Evolutionary conservation across 2,888 invertebrate genomes (phyloP).

Genomic region (Carcina quercana): DNA sequence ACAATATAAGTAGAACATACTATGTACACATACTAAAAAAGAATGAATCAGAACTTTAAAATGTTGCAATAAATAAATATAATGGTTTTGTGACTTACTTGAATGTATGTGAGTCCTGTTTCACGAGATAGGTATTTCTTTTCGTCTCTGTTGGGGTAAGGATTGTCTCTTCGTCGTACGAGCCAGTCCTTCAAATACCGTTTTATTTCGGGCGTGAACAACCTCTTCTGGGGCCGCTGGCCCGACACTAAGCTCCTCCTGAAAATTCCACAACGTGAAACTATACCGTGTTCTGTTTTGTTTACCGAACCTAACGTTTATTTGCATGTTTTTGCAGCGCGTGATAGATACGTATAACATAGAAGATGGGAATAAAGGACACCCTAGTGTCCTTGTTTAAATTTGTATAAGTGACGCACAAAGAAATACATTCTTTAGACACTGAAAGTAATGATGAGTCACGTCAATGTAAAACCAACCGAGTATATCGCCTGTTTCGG

Average conservation of each 20-base stretch:
- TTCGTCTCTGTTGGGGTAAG: slow-evolving; percentile 85
- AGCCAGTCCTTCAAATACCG: slow-evolving; percentile 85
- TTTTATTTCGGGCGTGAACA: slow-evolving; percentile 88
- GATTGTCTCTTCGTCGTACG: slow-evolving; percentile 82
- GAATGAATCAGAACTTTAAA: slow-evolving; percentile 3
- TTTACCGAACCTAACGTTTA: too few species aligned
- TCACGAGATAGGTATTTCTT: slow-evolving; percentile 82
- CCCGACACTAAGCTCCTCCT: slow-evolving; percentile 75
- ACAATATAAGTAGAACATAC: slow-evolving; percentile 26
- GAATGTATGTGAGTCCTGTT: slow-evolving; percentile 85
- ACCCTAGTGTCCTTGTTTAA: slow-evolving; percentile 19
- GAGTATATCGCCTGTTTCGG: slow-evolving; percentile 81
- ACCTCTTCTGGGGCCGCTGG: slow-evolving; percentile 79
- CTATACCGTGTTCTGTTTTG: not conserved
- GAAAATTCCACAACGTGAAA: slow-evolving; percentile 24
- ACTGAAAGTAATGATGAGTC: slow-evolving; percentile 62
- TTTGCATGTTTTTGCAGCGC: slow-evolving; percentile 8
- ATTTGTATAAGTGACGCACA: slow-evolving; percentile 52
- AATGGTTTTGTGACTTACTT: slow-evolving; percentile 62
- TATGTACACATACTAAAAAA: slow-evolving; percentile 3
- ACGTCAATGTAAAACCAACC: slow-evolving; percentile 67
- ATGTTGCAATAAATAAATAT: too few species aligned
- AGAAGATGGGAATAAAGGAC: slow-evolving; percentile 24
- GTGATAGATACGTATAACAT: slow-evolving; percentile 6
- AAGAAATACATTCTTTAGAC: slow-evolving; percentile 45